A percentile compares a stretch with the other conserved stretches of the same genome.
Evolutionary conservation across 2,113 vertebrate species (phyloP).

Genomic region (Vulpes vulpes): DNA sequence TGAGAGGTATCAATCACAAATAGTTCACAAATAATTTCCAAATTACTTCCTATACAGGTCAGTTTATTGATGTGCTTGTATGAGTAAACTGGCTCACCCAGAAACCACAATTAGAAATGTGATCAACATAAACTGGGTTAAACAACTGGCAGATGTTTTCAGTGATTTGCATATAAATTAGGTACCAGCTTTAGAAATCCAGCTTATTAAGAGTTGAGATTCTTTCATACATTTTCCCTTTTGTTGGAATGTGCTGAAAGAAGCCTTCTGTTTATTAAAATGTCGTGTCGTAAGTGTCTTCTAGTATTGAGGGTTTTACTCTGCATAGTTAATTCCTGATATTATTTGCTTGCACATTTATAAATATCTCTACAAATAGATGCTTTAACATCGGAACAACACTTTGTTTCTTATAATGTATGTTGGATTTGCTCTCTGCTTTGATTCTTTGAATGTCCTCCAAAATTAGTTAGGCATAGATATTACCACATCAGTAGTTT

Average conservation of each 20-base stretch:
- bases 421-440: not conserved
- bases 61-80: slow-evolving; percentile 74
- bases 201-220: slow-evolving; percentile 29
- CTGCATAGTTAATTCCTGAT: slow-evolving; percentile 25
- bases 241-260: slow-evolving; percentile 53
- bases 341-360: slow-evolving; percentile 7
- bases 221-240: slow-evolving; percentile 51
- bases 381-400: not conserved
- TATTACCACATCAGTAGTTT: not conserved
- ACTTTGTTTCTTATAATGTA: not conserved
- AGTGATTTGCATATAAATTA: slow-evolving; percentile 72
- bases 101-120: slow-evolving; percentile 79
- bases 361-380: slow-evolving; percentile 28
- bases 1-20: slow-evolving; percentile 60
- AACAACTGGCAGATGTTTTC: slow-evolving; percentile 71
- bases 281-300: not conserved
- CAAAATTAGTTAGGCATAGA: not conserved
- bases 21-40: slow-evolving; percentile 71
- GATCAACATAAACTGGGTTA: slow-evolving; percentile 71
- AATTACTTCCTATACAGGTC: slow-evolving; percentile 79
- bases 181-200: slow-evolving; percentile 59
- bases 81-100: slow-evolving; percentile 72
- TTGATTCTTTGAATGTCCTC: not conserved
- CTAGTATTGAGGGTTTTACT: slow-evolving; percentile 35
- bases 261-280: slow-evolving; percentile 60